phyloP scores from a whole-genome alignment of 2,113 vertebrate species.

The Oreotragus oreotragus region DNA sequence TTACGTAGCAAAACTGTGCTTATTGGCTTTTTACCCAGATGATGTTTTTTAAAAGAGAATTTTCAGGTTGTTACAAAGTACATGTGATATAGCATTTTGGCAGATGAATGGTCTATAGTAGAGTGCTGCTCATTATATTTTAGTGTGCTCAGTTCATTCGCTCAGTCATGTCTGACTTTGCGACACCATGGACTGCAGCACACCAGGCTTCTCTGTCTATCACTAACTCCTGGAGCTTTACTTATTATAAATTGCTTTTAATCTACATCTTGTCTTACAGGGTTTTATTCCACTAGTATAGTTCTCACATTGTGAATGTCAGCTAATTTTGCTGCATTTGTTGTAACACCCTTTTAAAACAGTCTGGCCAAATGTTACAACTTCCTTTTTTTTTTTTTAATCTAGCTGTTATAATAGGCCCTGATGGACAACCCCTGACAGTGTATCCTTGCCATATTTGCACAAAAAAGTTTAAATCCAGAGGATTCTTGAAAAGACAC shows the following conservation, averaged over 20 bases:
- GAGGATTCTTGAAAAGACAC: constrained; percentile 98
- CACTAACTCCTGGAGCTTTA: background rate
- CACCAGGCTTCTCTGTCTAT: background rate
- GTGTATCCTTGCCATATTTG: constrained; percentile 99
- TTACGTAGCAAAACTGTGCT: constrained; percentile 7
- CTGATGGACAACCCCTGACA: constrained; percentile 96
- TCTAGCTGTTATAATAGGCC: constrained; percentile 98
- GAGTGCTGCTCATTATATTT: background rate
- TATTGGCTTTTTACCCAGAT: background rate
- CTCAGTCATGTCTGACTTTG: background rate
- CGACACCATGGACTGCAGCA: background rate
- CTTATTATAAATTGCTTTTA: constrained; percentile 14
- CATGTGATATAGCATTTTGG: background rate
- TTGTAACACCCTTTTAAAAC: constrained; percentile 63
- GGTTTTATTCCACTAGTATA: constrained; percentile 23
- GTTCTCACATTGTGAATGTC: constrained; percentile 22
- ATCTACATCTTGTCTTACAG: background rate
- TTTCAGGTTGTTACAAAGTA: constrained; percentile 26
- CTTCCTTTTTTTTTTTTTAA: background rate
- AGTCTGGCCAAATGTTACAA: constrained; percentile 70
- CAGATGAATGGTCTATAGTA: background rate
- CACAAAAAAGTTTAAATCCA: constrained; percentile 99
- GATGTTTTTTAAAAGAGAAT: background rate
- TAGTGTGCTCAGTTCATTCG: background rate
- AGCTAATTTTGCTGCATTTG: constrained; percentile 21